Evolutionary conservation across 2,113 vertebrate species (phyloP).

Genomic region (Mugil cephalus): DNA sequence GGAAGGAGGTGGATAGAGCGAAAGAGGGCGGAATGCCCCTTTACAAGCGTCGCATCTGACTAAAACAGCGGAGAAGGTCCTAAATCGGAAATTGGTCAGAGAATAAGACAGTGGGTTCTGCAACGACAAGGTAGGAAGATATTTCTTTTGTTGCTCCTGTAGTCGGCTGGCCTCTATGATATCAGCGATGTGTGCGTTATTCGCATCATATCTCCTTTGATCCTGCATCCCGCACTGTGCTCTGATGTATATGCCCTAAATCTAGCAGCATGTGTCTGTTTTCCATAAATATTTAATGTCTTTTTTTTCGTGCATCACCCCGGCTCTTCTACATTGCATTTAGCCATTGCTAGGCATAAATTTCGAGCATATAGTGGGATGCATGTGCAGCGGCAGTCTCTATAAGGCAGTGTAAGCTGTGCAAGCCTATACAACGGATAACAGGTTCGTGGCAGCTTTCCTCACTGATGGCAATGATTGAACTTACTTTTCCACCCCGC

Average conservation of each 20-base stretch:
- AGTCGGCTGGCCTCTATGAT: slow-evolving; percentile 5
- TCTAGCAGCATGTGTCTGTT: slow-evolving; percentile 65
- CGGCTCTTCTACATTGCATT: slow-evolving; percentile 42
- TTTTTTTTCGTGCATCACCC: slow-evolving; percentile 61
- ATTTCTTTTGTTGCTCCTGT: slow-evolving; percentile 20
- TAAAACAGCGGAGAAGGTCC: slow-evolving; percentile 58
- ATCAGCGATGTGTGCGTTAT: slow-evolving; percentile 31
- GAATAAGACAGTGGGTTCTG: slow-evolving; percentile 45
- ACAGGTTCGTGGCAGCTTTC: slow-evolving; percentile 18
- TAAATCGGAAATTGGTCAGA: slow-evolving; percentile 47
- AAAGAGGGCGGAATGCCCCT: slow-evolving; percentile 73
- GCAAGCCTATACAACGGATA: slow-evolving; percentile 4
- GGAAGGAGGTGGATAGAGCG: slow-evolving; percentile 18
- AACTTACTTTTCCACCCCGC: slow-evolving; percentile 42
- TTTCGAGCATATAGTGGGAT: slow-evolving; percentile 45
- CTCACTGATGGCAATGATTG: slow-evolving; percentile 34
- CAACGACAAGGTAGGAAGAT: slow-evolving; percentile 63
- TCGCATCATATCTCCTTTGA: slow-evolving; percentile 42
- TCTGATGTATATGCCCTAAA: slow-evolving; percentile 58
- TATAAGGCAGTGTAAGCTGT: slow-evolving; percentile 7
- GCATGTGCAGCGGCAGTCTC: slow-evolving; percentile 51
- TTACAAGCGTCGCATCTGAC: slow-evolving; percentile 75
- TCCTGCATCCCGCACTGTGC: slow-evolving; percentile 62
- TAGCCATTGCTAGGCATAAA: slow-evolving; percentile 15
- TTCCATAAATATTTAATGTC: slow-evolving; percentile 67